Conservation (phyloP, 2,888 invertebrate genomes). For the Spodoptera littoralis region DNA sequence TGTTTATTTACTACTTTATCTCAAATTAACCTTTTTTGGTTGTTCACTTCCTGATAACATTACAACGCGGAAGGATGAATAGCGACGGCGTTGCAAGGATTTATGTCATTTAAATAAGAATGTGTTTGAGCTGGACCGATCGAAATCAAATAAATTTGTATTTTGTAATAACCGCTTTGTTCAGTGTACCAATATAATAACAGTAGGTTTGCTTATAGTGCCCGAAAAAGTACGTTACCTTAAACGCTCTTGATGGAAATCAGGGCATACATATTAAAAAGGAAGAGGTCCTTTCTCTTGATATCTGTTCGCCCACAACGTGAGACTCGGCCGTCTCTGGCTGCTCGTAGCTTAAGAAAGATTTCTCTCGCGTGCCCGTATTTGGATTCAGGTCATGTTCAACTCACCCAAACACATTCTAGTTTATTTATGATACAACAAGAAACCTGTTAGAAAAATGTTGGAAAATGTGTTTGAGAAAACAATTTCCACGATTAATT, state of each 20-base stretch:
- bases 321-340: conserved; percentile 59
- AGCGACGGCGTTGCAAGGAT: conserved; percentile 2
- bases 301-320: conserved; percentile 61
- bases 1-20: conserved; percentile 31
- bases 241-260: conserved; percentile 21
- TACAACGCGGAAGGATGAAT: conserved; percentile 13
- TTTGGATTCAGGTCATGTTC: conserved; percentile 83
- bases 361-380: conserved; percentile 86
- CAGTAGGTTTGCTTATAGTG: not conserved
- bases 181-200: not conserved
- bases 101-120: not conserved
- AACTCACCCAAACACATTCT: conserved; percentile 79
- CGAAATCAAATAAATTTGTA: too few relatives aligned
- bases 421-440: conserved; percentile 51
- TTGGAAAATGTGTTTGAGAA: conserved; percentile 17
- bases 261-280: conserved; percentile 57
- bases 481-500: conserved; percentile 34
- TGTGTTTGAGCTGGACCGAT: too few relatives aligned
- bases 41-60: conserved; percentile 7
- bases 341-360: conserved; percentile 68
- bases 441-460: conserved; percentile 19
- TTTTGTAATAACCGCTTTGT: too few relatives aligned
- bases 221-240: not conserved
- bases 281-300: conserved; percentile 79
- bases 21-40: conserved; percentile 28